Evolutionary conservation across 2,797 vertebrate genomes (phyloP).

Genomic region (Gambelia wislizenii): DNA sequence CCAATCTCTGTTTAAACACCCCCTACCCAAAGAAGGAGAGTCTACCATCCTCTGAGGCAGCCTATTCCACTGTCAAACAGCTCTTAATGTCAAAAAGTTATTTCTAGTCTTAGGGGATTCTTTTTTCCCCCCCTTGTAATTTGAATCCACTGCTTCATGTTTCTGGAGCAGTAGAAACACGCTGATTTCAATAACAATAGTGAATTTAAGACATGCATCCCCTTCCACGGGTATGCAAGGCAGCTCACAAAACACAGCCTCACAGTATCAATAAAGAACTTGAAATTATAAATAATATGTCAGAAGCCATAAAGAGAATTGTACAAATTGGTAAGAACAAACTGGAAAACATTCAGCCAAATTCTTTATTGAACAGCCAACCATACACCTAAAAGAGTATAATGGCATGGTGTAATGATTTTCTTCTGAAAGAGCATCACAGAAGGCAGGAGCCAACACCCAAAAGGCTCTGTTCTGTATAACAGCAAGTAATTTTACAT

Average conservation of each 20-base stretch:
- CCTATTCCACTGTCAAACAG: background rate
- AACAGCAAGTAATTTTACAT: background rate
- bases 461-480: background rate
- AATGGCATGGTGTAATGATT: background rate
- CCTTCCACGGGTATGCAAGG: too few relatives aligned
- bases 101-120: too few relatives aligned
- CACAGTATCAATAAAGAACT: too few relatives aligned
- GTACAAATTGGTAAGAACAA: background rate
- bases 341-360: background rate
- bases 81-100: background rate
- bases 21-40: too few relatives aligned
- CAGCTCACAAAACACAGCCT: too few relatives aligned
- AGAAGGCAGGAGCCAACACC: background rate
- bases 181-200: background rate
- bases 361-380: background rate
- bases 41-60: background rate
- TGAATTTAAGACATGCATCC: too few relatives aligned
- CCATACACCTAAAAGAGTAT: background rate
- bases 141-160: too few relatives aligned
- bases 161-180: too few relatives aligned
- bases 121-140: too few relatives aligned
- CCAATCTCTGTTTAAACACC: too few relatives aligned
- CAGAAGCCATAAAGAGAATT: background rate
- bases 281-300: too few relatives aligned
- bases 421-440: background rate